These are phyloP conservation scores for Nymphalis urticae DNA, from an alignment of 2,888 invertebrate species.

Conservation along the genomic window DNA sequence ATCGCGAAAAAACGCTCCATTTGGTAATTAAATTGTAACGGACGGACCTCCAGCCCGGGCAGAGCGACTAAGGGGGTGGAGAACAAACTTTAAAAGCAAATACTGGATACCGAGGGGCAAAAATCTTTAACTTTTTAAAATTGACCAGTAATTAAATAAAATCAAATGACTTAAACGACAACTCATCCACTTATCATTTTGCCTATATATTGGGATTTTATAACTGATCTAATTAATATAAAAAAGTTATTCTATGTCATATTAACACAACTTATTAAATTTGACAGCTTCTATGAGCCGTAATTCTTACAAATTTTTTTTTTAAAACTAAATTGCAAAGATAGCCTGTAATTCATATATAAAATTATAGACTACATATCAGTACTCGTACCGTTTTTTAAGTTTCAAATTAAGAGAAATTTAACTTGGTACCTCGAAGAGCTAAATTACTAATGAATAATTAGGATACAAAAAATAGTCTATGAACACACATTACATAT, in stretches of 20 bases:
- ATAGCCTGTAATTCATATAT: too few species aligned
- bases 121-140: slow-evolving; percentile 7
- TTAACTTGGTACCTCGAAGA: neutral
- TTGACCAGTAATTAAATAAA: neutral
- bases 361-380: too few species aligned
- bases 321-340: too few species aligned
- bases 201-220: too few species aligned
- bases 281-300: too few species aligned
- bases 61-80: neutral
- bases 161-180: neutral
- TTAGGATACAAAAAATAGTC: neutral
- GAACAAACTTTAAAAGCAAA: slow-evolving; percentile 4
- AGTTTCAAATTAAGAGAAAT: too few species aligned
- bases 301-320: too few species aligned
- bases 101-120: neutral
- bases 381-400: too few species aligned
- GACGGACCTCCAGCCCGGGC: neutral
- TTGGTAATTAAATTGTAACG: slow-evolving; percentile 28
- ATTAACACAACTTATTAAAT: too few species aligned
- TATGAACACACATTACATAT: neutral
- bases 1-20: slow-evolving; percentile 21
- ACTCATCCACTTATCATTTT: too few species aligned
- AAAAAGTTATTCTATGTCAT: too few species aligned
- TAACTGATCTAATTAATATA: too few species aligned
- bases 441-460: neutral